Evolutionary conservation across 1,140 invertebrate genomes (phyloP).

Genomic region (Procambarus clarkii): DNA sequence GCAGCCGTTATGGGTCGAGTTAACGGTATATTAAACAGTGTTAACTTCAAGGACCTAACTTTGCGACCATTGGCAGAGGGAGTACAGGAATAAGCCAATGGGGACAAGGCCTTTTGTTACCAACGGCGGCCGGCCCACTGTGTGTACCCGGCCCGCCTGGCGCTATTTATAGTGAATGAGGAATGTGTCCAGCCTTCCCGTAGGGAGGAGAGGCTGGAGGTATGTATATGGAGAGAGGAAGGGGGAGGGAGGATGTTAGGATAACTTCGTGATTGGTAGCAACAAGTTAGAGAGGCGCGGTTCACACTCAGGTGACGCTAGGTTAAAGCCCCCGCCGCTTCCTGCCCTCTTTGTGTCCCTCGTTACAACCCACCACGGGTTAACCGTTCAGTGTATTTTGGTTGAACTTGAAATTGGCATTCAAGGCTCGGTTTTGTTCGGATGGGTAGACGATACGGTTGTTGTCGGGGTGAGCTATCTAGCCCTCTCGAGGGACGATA

Average conservation of each 20-base stretch:
- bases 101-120: slow-evolving; percentile 10
- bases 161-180: slow-evolving; percentile 20
- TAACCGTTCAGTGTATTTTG: no score
- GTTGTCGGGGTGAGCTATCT: no score
- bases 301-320: no score
- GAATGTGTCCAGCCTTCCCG: slow-evolving; percentile 3
- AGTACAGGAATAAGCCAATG: neutral
- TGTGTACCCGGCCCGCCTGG: neutral
- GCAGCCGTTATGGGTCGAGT: neutral
- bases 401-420: no score
- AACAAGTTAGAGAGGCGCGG: neutral
- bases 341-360: no score
- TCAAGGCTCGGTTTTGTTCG: no score
- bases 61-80: neutral
- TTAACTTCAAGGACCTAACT: neutral
- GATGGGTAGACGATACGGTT: no score
- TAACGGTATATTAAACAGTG: neutral
- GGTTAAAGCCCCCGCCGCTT: no score
- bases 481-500: no score
- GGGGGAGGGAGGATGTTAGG: neutral
- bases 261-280: slow-evolving; percentile 30
- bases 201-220: neutral
- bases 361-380: no score
- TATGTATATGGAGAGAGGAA: neutral
- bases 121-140: neutral